Percentiles rank a stretch among this genome's conserved stretches.
Conservation (phyloP, 2,797 vertebrate species). For the Gymnothorax javanicus region DNA sequence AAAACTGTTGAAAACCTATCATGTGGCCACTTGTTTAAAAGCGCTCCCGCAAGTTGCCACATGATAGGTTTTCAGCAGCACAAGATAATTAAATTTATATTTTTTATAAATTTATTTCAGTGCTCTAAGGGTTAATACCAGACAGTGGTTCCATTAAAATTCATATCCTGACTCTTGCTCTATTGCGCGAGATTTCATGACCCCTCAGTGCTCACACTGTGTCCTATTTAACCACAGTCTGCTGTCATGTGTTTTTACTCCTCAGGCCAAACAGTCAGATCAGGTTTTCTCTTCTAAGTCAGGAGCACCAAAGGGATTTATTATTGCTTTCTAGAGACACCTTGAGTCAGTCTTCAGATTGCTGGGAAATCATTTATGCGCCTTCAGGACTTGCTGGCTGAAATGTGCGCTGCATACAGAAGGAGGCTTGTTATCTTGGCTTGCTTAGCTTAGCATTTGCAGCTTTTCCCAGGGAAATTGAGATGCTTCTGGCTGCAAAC, state of each 20-base stretch:
- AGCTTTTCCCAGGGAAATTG: no score
- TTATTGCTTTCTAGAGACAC: slow-evolving; percentile 17
- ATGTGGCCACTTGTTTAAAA: no score
- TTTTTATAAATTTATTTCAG: no score
- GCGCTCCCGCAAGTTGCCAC: no score
- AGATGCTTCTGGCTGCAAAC: no score
- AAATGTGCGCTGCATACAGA: slow-evolving; percentile 8
- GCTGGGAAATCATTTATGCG: slow-evolving; percentile 8
- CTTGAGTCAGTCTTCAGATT: slow-evolving; percentile 19
- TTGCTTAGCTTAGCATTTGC: background rate
- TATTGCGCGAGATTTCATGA: background rate
- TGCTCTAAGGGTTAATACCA: background rate
- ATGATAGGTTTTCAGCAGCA: no score
- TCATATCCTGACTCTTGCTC: background rate
- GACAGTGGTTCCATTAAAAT: background rate
- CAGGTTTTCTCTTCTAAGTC: slow-evolving; percentile 11
- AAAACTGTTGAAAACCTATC: no score
- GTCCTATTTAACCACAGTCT: background rate
- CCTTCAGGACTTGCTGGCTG: slow-evolving; percentile 9
- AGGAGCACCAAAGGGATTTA: slow-evolving; percentile 13
- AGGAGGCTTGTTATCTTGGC: background rate
- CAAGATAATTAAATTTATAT: no score
- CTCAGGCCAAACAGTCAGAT: background rate
- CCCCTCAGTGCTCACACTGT: background rate
- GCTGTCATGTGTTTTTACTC: slow-evolving; percentile 5